A percentile compares a stretch with the other conserved stretches of the same genome.
phyloP scores from a whole-genome alignment of 2,888 invertebrate species.

The Hyppa rectilinea region DNA sequence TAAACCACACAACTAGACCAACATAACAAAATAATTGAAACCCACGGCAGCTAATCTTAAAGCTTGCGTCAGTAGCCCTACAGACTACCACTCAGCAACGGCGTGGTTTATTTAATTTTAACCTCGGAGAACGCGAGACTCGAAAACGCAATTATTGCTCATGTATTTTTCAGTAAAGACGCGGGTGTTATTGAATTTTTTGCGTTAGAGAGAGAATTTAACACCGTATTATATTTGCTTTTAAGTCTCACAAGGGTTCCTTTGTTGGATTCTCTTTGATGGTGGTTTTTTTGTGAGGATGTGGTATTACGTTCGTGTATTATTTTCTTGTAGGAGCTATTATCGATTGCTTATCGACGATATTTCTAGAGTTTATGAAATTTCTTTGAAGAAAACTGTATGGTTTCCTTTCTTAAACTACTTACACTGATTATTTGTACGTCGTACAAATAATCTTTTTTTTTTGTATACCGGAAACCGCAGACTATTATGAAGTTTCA shows the following conservation, averaged over 20 bases:
- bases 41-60: slow-evolving; percentile 18
- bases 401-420: background rate
- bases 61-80: slow-evolving; percentile 28
- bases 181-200: slow-evolving; percentile 63
- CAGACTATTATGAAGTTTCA: too few relatives aligned
- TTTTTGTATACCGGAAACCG: too few relatives aligned
- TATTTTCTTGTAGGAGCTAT: slow-evolving; percentile 10
- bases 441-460: too few relatives aligned
- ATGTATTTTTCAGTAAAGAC: slow-evolving; percentile 67
- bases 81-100: slow-evolving; percentile 42
- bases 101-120: slow-evolving; percentile 62
- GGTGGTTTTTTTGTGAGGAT: slow-evolving; percentile 19
- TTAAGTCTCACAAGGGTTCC: slow-evolving; percentile 28
- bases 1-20: background rate
- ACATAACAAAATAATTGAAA: slow-evolving; percentile 15
- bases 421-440: too few relatives aligned
- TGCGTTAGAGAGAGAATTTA: slow-evolving; percentile 50
- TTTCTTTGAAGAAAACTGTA: background rate
- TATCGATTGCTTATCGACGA: slow-evolving; percentile 4
- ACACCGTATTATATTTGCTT: slow-evolving; percentile 58
- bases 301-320: slow-evolving; percentile 16
- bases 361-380: background rate
- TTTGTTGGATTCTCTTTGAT: slow-evolving; percentile 39
- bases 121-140: slow-evolving; percentile 42
- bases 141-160: slow-evolving; percentile 65